Evolutionary conservation across 2,113 vertebrate genomes (phyloP).

Genomic region (Mesoclemmys tuberculata): DNA sequence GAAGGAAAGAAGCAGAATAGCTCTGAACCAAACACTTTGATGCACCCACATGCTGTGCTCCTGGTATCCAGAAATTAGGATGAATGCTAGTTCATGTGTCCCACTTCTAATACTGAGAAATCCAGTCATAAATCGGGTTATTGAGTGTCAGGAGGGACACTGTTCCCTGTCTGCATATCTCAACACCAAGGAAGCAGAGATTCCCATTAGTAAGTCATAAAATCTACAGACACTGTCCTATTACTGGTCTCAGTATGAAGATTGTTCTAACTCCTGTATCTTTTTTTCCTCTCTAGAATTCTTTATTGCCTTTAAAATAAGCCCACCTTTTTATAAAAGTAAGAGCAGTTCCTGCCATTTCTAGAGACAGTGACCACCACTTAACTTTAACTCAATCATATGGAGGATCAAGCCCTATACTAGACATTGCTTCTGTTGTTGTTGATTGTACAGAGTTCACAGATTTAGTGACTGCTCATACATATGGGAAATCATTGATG

Average conservation of each 20-base stretch:
- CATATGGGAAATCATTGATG: neutral
- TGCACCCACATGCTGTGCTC: neutral
- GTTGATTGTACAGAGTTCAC: neutral
- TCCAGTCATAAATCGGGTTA: neutral
- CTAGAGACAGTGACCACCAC: neutral
- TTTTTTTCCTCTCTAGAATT: neutral
- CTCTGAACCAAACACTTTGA: neutral
- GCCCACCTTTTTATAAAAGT: neutral
- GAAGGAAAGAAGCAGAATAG: neutral
- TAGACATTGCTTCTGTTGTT: neutral
- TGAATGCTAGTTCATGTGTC: neutral
- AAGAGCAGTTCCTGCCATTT: neutral
- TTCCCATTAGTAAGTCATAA: neutral
- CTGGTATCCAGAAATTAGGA: neutral
- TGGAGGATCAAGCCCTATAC: neutral
- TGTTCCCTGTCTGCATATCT: neutral
- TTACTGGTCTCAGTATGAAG: neutral
- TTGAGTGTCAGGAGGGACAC: neutral
- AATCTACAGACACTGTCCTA: fast-evolving
- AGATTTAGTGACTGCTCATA: neutral
- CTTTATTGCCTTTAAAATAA: neutral
- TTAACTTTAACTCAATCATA: neutral
- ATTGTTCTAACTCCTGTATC: neutral
- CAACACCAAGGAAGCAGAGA: neutral
- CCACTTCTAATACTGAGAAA: fast-evolving